Evolutionary conservation across 2,888 invertebrate species (phyloP).

Genomic region (Drosophila putrida): DNA sequence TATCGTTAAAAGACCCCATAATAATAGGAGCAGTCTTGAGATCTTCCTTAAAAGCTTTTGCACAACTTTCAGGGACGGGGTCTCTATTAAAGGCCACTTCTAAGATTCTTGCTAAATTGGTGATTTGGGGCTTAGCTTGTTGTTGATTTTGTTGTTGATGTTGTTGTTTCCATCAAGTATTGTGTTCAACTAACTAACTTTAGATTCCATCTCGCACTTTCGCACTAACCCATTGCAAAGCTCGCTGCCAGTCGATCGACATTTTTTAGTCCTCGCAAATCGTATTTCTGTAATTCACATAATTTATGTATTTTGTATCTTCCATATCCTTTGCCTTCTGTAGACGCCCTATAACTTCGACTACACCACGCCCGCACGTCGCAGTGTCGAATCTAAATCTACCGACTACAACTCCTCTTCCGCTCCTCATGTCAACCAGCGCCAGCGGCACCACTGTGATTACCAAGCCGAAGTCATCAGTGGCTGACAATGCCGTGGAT

Average conservation of each 20-base stretch:
- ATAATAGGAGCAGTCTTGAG: background rate
- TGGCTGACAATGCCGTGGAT: constrained; percentile 51
- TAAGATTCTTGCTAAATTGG: constrained; percentile 54
- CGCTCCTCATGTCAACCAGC: constrained; percentile 78
- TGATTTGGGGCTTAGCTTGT: constrained; percentile 84
- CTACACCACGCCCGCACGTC: constrained; percentile 74
- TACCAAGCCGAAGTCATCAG: constrained; percentile 69
- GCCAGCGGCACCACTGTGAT: constrained; percentile 56
- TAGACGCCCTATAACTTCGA: constrained; percentile 85
- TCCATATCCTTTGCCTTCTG: background rate
- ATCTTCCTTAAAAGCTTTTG: constrained; percentile 24
- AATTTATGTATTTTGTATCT: background rate
- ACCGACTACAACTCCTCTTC: constrained; percentile 80
- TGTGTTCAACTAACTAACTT: constrained; percentile 79
- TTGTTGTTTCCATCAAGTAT: constrained; percentile 63
- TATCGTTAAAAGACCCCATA: background rate
- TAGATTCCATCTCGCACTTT: constrained; percentile 63
- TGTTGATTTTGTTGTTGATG: constrained; percentile 51
- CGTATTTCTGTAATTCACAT: constrained; percentile 2
- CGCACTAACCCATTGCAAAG: constrained; percentile 69
- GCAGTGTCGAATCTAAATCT: constrained; percentile 56
- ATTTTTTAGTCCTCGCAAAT: background rate
- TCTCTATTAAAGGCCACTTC: constrained; percentile 9
- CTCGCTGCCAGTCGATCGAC: constrained; percentile 36
- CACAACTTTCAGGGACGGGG: constrained; percentile 27